These are phyloP conservation scores for Epistrophe grossulariae DNA, from an alignment of 2,888 invertebrate genomes.

Conservation along the genomic window DNA sequence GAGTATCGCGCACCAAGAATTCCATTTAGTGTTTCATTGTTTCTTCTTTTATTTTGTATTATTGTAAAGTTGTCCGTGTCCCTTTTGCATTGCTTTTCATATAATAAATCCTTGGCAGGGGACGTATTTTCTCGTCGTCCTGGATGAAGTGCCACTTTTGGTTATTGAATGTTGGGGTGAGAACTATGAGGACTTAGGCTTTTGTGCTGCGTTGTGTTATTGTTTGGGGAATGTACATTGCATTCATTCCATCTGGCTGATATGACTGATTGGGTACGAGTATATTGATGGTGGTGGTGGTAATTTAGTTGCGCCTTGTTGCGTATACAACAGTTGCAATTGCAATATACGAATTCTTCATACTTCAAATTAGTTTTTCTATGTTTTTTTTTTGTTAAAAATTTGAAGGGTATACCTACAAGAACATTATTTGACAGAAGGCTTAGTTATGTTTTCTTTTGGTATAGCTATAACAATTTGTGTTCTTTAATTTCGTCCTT, in stretches of 20 bases:
- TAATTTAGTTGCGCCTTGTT: conserved; percentile 75
- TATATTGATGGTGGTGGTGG: conserved; percentile 60
- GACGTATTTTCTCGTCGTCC: conserved; percentile 39
- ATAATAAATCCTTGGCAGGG: conserved; percentile 49
- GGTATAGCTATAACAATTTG: conserved; percentile 60
- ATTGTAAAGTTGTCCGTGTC: conserved; percentile 18
- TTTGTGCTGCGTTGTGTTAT: conserved; percentile 16
- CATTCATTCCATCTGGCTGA: conserved; percentile 65
- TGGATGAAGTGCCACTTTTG: conserved; percentile 62
- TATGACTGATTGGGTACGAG: conserved; percentile 63
- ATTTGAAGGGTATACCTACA: conserved; percentile 30
- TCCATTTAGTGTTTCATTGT: conserved; percentile 70
- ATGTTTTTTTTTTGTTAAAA: conserved; percentile 14
- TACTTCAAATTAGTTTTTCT: conserved; percentile 19
- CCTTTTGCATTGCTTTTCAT: conserved; percentile 31
- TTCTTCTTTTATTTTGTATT: conserved; percentile 37
- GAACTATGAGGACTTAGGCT: conserved; percentile 1
- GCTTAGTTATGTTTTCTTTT: conserved; percentile 24
- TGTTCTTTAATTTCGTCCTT: conserved; percentile 36
- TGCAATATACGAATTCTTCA: conserved; percentile 47
- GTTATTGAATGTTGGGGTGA: conserved; percentile 73
- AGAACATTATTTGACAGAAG: conserved; percentile 29
- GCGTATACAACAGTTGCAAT: conserved; percentile 70
- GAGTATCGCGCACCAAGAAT: conserved; percentile 67
- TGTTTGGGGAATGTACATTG: conserved; percentile 37